Conservation (phyloP, 2,113 vertebrate species). For the Herpailurus yagouaroundi region DNA sequence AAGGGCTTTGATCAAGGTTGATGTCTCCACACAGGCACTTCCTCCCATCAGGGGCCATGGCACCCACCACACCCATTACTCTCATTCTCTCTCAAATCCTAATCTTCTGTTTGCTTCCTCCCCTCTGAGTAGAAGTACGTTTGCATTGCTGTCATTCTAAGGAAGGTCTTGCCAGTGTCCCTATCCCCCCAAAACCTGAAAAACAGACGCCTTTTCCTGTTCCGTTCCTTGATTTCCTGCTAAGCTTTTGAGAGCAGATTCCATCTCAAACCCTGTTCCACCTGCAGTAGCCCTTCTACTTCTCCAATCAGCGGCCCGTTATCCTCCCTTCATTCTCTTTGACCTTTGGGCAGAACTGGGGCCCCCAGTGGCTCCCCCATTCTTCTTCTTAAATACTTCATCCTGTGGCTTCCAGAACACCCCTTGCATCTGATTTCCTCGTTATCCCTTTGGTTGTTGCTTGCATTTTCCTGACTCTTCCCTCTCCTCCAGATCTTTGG, state of each 20-base stretch:
- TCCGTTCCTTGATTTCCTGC: neutral
- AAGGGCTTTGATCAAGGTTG: neutral
- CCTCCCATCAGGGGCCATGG: neutral
- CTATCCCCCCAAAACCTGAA: neutral
- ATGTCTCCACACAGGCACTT: neutral
- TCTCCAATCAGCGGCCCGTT: neutral
- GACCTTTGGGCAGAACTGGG: neutral
- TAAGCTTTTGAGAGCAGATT: neutral
- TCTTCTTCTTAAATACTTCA: neutral
- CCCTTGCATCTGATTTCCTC: neutral
- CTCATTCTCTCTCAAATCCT: neutral
- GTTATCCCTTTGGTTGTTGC: neutral
- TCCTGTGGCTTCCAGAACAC: neutral
- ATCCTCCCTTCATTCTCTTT: constrained; percentile 8
- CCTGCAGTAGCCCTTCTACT: neutral
- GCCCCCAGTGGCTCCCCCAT: neutral
- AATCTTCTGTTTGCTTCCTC: neutral
- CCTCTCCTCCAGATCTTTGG: neutral
- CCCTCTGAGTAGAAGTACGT: neutral
- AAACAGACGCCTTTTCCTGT: neutral
- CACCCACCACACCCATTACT: neutral
- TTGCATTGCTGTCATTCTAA: neutral
- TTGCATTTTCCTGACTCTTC: neutral
- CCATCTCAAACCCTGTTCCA: neutral
- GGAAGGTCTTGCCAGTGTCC: neutral